phyloP scores from a whole-genome alignment of 1,140 invertebrate species.

The Vanessa tameamea region DNA sequence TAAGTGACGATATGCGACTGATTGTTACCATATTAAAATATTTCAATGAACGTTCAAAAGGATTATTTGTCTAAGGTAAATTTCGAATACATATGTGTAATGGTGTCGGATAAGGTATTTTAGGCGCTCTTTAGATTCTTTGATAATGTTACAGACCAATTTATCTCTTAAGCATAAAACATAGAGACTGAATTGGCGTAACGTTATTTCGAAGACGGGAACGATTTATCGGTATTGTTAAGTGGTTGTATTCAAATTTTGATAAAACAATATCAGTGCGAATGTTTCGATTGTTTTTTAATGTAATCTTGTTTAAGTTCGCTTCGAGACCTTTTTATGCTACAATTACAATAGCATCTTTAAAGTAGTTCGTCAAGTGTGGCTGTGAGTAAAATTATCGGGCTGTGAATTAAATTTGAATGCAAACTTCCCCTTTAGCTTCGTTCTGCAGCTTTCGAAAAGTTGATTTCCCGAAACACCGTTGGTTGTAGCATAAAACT shows the following conservation, averaged over 20 bases:
- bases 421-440: slow-evolving; percentile 11
- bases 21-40: slow-evolving; percentile 46
- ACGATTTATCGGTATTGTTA: slow-evolving; percentile 13
- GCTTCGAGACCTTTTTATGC: slow-evolving; percentile 18
- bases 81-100: slow-evolving; percentile 12
- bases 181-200: slow-evolving; percentile 6
- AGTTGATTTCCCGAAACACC: not conserved
- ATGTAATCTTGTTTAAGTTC: not conserved
- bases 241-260: slow-evolving; percentile 29
- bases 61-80: slow-evolving; percentile 19
- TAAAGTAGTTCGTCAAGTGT: slow-evolving; percentile 5
- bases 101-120: slow-evolving; percentile 18
- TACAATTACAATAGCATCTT: slow-evolving; percentile 24
- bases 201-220: not conserved
- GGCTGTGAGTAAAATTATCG: slow-evolving; percentile 22
- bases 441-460: slow-evolving; percentile 1
- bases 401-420: slow-evolving; percentile 22
- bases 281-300: slow-evolving; percentile 13
- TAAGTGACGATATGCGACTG: slow-evolving; percentile 51
- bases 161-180: not conserved
- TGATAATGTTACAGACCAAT: not conserved
- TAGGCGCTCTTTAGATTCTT: slow-evolving; percentile 1
- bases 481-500: slow-evolving; percentile 30
- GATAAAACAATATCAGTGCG: slow-evolving; percentile 14
- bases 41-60: slow-evolving; percentile 9